Evolutionary conservation across 2,888 invertebrate genomes (phyloP).

Genomic region (Isotomurus palustris): DNA sequence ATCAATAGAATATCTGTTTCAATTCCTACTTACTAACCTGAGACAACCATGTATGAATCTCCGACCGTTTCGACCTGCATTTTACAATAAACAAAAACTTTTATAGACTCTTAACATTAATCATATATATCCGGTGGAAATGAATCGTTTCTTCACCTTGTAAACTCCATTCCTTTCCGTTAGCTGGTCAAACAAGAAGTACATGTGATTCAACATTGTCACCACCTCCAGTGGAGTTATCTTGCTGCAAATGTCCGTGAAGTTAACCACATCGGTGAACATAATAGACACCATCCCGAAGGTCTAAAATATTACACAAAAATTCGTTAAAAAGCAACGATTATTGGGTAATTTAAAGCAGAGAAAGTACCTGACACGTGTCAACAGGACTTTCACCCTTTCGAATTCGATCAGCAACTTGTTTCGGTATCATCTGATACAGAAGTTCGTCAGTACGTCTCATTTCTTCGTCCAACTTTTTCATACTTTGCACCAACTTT

Average conservation of each 20-base stretch:
- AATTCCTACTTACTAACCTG: conserved; percentile 56
- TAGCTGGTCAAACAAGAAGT: conserved; percentile 88
- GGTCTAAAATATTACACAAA: not conserved
- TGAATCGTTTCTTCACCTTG: no score
- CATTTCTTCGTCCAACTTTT: conserved; percentile 92
- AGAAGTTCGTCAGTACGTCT: conserved; percentile 87
- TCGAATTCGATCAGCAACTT: conserved; percentile 87
- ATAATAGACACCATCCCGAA: conserved; percentile 6
- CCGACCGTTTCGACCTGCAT: conserved; percentile 90
- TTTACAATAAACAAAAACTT: not conserved
- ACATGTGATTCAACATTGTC: conserved; percentile 94
- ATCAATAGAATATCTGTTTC: not conserved
- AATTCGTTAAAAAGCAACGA: not conserved
- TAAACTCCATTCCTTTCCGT: conserved; percentile 90
- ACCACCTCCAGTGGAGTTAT: conserved; percentile 97
- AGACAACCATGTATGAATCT: conserved; percentile 97
- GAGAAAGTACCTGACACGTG: conserved; percentile 77
- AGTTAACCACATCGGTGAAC: conserved; percentile 79
- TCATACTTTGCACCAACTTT: conserved; percentile 93
- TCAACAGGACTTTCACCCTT: conserved; percentile 94
- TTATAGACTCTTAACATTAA: no score
- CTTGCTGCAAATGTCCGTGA: conserved; percentile 92
- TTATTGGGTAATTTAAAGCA: not conserved
- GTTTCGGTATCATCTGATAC: conserved; percentile 98
- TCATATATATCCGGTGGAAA: no score